Evolutionary conservation across 2,888 invertebrate genomes (phyloP).

Genomic region (Serripes groenlandicus): DNA sequence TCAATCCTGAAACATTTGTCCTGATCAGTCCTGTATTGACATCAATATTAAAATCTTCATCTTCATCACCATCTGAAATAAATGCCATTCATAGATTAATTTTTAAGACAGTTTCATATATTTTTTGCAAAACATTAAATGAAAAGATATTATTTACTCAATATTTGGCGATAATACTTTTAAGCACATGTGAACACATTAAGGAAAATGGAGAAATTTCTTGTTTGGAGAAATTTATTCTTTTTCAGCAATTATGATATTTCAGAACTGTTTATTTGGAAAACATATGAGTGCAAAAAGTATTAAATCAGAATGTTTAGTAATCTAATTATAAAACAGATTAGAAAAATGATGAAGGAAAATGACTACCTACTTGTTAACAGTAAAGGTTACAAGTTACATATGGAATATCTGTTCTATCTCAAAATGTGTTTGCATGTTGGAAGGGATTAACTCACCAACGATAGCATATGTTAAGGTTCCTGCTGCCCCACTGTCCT

Average conservation of each 20-base stretch:
- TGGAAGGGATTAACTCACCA: too few relatives aligned
- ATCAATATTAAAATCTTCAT: slow-evolving; percentile 25
- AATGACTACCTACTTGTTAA: background rate
- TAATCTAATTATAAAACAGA: background rate
- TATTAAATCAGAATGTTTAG: too few relatives aligned
- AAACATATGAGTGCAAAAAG: too few relatives aligned
- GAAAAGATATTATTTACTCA: too few relatives aligned
- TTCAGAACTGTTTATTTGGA: too few relatives aligned
- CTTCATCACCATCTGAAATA: slow-evolving; percentile 22
- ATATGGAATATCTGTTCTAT: too few relatives aligned
- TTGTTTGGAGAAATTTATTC: too few relatives aligned
- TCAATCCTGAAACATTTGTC: slow-evolving; percentile 22
- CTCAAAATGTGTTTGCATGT: background rate
- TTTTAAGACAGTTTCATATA: background rate
- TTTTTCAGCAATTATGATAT: too few relatives aligned
- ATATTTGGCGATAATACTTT: background rate
- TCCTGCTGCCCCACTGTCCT: slow-evolving; percentile 21
- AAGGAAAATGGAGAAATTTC: background rate
- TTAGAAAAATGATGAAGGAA: background rate
- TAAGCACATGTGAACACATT: background rate
- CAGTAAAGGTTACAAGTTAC: too few relatives aligned
- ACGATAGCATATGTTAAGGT: slow-evolving; percentile 28
- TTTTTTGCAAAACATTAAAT: too few relatives aligned
- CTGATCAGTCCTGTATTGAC: slow-evolving; percentile 14
- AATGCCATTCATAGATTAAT: background rate